Percentiles rank a stretch among this genome's conserved stretches.
These are phyloP conservation scores for Ageneiosus marmoratus DNA, from an alignment of 2,113 vertebrate genomes.

Conservation along the genomic window DNA sequence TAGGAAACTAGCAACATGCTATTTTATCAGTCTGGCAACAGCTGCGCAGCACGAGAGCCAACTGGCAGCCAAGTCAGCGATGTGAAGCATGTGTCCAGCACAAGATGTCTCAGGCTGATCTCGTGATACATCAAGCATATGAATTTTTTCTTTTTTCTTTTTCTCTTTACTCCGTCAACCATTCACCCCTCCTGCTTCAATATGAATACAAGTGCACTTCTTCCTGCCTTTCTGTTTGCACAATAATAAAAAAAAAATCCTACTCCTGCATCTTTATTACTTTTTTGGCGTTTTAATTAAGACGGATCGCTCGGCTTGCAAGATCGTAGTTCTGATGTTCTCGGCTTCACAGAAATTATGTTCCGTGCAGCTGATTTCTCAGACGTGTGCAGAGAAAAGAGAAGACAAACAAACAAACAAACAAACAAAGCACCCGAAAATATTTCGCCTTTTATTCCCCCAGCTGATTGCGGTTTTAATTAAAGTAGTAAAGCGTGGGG, in stretches of 20 bases:
- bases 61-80: slow-evolving; percentile 61
- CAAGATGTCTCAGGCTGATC: slow-evolving; percentile 18
- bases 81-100: slow-evolving; percentile 55
- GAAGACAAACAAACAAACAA: slow-evolving; percentile 72
- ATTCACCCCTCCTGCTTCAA: neutral
- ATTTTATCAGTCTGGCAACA: slow-evolving; percentile 74
- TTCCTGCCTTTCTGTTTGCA: slow-evolving; percentile 15
- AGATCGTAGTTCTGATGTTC: slow-evolving; percentile 74
- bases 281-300: slow-evolving; percentile 67
- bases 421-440: slow-evolving; percentile 63
- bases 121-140: slow-evolving; percentile 1
- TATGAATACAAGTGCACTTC: neutral
- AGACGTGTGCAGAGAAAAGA: slow-evolving; percentile 64
- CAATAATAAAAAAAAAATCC: neutral
- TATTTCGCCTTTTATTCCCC: slow-evolving; percentile 71
- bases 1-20: slow-evolving; percentile 69
- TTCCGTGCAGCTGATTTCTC: slow-evolving; percentile 75
- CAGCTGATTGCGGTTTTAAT: slow-evolving; percentile 75
- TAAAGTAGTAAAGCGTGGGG: slow-evolving; percentile 69
- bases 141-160: slow-evolving; percentile 42
- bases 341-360: slow-evolving; percentile 68
- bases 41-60: slow-evolving; percentile 71
- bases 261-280: slow-evolving; percentile 33
- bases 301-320: slow-evolving; percentile 76
- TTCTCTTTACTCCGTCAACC: slow-evolving; percentile 44